Percentiles rank a stretch among this genome's conserved stretches.
These are phyloP conservation scores for Catocala sponsa DNA, from an alignment of 2,888 invertebrate species.

Conservation along the genomic window DNA sequence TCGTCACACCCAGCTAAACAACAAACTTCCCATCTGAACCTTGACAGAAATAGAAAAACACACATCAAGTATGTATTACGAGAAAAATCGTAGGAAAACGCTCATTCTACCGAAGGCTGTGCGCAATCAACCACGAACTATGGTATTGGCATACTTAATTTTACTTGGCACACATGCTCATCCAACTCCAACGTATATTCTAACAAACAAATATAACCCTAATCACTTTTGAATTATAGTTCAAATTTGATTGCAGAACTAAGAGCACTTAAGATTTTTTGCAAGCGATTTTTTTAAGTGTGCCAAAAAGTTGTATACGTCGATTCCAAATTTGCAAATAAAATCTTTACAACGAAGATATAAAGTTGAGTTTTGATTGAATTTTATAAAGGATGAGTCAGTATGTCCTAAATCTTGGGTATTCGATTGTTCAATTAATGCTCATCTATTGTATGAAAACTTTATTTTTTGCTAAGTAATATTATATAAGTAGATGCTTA, in stretches of 20 bases:
- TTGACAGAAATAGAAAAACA: conserved; percentile 78
- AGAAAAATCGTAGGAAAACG: conserved; percentile 85
- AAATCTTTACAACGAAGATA: neutral
- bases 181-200: conserved; percentile 64
- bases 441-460: conserved; percentile 37
- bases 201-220: conserved; percentile 30
- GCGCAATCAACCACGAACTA: conserved; percentile 79
- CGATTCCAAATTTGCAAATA: conserved; percentile 3
- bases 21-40: conserved; percentile 52
- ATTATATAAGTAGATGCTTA: conserved; percentile 24
- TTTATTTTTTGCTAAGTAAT: conserved; percentile 34
- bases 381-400: conserved; percentile 23
- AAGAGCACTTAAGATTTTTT: conserved; percentile 20
- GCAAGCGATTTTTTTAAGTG: neutral
- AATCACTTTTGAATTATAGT: conserved; percentile 16
- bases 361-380: conserved; percentile 36
- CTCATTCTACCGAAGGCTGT: conserved; percentile 79
- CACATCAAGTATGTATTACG: conserved; percentile 65
- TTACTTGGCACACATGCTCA: conserved; percentile 83
- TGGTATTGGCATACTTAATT: conserved; percentile 87
- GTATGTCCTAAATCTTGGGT: conserved; percentile 45
- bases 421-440: conserved; percentile 46
- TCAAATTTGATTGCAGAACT: conserved; percentile 17
- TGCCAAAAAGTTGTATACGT: conserved; percentile 24
- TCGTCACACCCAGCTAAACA: neutral